Conservation (phyloP, 2,113 vertebrate genomes). For the Naja naja region DNA sequence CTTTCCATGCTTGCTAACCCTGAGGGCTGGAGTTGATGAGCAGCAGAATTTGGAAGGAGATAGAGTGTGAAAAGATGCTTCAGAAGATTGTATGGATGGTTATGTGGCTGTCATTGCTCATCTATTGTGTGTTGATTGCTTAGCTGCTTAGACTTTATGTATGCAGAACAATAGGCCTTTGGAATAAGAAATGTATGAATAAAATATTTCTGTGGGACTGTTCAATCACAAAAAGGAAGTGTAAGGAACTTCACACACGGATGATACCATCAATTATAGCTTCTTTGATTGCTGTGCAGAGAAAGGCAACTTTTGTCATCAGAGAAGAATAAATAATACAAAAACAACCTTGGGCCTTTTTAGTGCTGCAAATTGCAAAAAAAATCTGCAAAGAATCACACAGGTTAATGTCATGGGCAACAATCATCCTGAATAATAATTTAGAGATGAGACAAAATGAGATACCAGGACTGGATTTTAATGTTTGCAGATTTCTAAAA, state of each 20-base stretch:
- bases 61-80: background rate
- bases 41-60: background rate
- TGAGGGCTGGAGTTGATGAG: background rate
- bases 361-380: background rate
- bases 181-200: background rate
- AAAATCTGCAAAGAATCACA: background rate
- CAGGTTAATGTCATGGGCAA: background rate
- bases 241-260: background rate
- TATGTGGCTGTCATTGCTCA: background rate
- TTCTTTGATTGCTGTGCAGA: background rate
- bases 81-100: background rate
- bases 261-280: background rate
- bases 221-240: background rate
- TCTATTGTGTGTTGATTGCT: background rate
- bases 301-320: background rate
- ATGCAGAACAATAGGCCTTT: background rate
- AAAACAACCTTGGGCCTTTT: background rate
- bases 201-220: background rate
- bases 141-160: background rate
- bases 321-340: background rate
- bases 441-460: background rate
- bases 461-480: background rate
- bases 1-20: background rate
- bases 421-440: background rate
- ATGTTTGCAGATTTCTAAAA: background rate